Evolutionary conservation across 2,888 invertebrate species (phyloP).

Genomic region (Euproctis similis): DNA sequence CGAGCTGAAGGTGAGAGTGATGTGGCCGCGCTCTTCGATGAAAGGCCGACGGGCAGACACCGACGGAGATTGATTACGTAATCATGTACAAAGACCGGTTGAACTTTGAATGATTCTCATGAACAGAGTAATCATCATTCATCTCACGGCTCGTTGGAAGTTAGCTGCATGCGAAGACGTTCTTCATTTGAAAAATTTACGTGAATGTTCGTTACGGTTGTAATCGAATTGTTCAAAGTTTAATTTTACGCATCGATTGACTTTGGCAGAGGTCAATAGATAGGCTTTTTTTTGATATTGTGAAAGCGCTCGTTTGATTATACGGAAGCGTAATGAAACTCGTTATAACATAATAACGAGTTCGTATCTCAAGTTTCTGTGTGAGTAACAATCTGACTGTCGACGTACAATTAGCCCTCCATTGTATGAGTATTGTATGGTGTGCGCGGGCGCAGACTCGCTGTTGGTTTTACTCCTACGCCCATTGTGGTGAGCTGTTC

Average conservation of each 20-base stretch:
- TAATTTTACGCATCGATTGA: conserved; percentile 42
- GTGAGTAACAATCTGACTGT: conserved; percentile 57
- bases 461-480: conserved; percentile 68
- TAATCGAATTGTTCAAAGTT: conserved; percentile 38
- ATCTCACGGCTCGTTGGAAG: conserved; percentile 67
- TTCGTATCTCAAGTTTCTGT: conserved; percentile 31
- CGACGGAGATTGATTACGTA: conserved; percentile 73
- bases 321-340: conserved; percentile 22
- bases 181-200: conserved; percentile 35
- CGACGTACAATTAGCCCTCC: conserved; percentile 69
- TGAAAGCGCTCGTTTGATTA: conserved; percentile 24
- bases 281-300: conserved; percentile 15
- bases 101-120: conserved; percentile 67
- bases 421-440: conserved; percentile 53
- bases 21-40: conserved; percentile 58
- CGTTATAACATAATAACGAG: conserved; percentile 28
- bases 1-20: conserved; percentile 54
- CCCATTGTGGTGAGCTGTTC: conserved; percentile 61
- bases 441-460: conserved; percentile 55
- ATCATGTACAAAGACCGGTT: conserved; percentile 58
- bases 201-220: conserved; percentile 26
- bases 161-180: conserved; percentile 40
- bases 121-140: conserved; percentile 67
- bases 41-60: conserved; percentile 59
- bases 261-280: conserved; percentile 20